Conservation (phyloP, 2,113 vertebrate species). For the Numida meleagris region DNA sequence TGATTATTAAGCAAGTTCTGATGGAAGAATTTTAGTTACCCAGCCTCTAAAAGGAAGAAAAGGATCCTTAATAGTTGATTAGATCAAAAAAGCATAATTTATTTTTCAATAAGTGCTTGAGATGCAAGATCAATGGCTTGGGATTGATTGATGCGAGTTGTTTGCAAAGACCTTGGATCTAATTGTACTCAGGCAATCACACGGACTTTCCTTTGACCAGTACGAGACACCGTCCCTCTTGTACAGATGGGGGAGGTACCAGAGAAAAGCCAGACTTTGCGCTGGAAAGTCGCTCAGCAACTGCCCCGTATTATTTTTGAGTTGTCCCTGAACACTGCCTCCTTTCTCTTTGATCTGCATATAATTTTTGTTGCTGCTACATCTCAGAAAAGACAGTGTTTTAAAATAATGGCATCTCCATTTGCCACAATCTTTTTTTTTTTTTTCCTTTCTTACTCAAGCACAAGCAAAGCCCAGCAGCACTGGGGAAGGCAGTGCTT, state of each 20-base stretch:
- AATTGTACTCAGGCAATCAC: constrained; percentile 33
- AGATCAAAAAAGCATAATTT: constrained; percentile 31
- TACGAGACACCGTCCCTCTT: not conserved
- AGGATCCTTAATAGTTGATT: constrained; percentile 28
- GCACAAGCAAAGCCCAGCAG: not conserved
- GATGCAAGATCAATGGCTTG: constrained; percentile 61
- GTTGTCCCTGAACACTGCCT: not conserved
- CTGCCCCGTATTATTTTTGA: constrained; percentile 23
- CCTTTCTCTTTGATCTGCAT: constrained; percentile 51
- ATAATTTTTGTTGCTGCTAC: constrained; percentile 15
- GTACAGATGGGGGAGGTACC: not conserved
- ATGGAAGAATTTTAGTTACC: constrained; percentile 36
- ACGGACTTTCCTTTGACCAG: not conserved
- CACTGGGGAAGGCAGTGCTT: not conserved
- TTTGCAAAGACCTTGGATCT: constrained; percentile 43
- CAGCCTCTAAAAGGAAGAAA: constrained; percentile 6
- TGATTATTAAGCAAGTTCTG: constrained; percentile 50
- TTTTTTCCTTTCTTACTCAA: not conserved
- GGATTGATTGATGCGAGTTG: constrained; percentile 25
- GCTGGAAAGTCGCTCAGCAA: constrained; percentile 44
- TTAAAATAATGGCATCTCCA: constrained; percentile 31
- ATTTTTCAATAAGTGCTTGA: constrained; percentile 51
- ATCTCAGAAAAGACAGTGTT: constrained; percentile 2
- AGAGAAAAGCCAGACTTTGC: constrained; percentile 16
- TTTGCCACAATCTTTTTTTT: not conserved